phyloP scores from a whole-genome alignment of 2,888 invertebrate species.

The Scaeva pyrastri region DNA sequence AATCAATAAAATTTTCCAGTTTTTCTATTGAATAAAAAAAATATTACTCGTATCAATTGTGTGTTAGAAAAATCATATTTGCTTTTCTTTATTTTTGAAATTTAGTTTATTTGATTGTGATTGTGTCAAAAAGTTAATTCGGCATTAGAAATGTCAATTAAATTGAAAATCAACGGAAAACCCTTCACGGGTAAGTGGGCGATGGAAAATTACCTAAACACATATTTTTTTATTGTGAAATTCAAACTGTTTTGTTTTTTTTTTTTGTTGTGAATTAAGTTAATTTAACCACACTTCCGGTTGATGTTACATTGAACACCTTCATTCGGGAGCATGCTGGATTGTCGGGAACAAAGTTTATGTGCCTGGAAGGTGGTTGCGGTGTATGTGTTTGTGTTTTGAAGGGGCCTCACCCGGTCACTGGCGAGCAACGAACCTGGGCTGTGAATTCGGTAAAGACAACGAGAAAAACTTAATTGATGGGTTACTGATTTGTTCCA shows the following conservation, averaged over 20 bases:
- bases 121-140: constrained; percentile 48
- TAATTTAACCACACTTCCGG: constrained; percentile 80
- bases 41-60: background rate
- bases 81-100: background rate
- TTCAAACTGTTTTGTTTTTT: background rate
- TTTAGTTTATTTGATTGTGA: background rate
- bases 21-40: background rate
- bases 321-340: constrained; percentile 86
- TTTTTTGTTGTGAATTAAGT: constrained; percentile 78
- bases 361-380: constrained; percentile 89
- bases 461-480: no score
- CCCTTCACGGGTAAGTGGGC: constrained; percentile 53
- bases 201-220: background rate
- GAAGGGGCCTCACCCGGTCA: constrained; percentile 79
- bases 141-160: constrained; percentile 73
- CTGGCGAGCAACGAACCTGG: constrained; percentile 81
- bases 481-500: no score
- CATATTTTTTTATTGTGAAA: background rate
- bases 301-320: constrained; percentile 85
- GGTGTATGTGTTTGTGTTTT: constrained; percentile 86
- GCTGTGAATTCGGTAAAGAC: constrained; percentile 88
- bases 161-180: constrained; percentile 58
- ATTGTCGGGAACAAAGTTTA: constrained; percentile 87
- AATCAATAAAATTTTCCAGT: no score
- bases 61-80: background rate